Base-by-base conservation (phyloP, 2,113 vertebrate species). In the Isurus oxyrinchus region DNA sequence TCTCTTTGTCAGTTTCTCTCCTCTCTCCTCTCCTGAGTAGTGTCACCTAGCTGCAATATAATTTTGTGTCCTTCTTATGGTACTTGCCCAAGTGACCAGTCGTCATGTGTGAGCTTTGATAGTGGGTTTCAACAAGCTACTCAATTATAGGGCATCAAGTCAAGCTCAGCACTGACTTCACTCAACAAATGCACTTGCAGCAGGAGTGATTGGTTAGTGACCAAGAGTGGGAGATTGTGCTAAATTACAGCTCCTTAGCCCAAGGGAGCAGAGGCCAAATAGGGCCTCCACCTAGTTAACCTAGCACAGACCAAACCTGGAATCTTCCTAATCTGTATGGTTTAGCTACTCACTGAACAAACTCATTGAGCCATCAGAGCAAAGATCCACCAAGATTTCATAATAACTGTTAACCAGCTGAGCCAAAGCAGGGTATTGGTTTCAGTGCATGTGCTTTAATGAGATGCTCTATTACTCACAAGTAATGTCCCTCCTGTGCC, bases 401-500 rank as follows among this genome's bases (percentile, higher is more conserved):
- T 59, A 66, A 44, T n/a, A 25, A 27, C 23, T 11, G 23, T 25
- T 69, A 25, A 91, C 23, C 21, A 67, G 91, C 59, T 16, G 44
- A 67, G 21, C 66, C 40, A 53, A 69, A 95, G 40, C 40, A 67
- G 14, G 40, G 21, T 94, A 69, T 57, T 31, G 49, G 23, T 90
- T 55, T 57, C 49, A 59, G 27, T 53, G n/a, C 3, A 19, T 31
- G 23, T 31, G 23, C 10, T 25, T 53, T 27, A 69, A 55, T 72
- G 67, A 69, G 49, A 14, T 69, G 25, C 11, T 72, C 11, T 21
- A 27, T 86, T 96, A 98, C 98, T 99, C 97, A 99, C 98, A 99
- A 97, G 27, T 98, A 98, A 97, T 99, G 98, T 0, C 98, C 98
- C 96, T 98, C 98, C 5, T 98, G 98, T 10, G 98, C 98, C 0